Conservation (phyloP, 92 coral and sea anemone species). For the Porites lobata region DNA sequence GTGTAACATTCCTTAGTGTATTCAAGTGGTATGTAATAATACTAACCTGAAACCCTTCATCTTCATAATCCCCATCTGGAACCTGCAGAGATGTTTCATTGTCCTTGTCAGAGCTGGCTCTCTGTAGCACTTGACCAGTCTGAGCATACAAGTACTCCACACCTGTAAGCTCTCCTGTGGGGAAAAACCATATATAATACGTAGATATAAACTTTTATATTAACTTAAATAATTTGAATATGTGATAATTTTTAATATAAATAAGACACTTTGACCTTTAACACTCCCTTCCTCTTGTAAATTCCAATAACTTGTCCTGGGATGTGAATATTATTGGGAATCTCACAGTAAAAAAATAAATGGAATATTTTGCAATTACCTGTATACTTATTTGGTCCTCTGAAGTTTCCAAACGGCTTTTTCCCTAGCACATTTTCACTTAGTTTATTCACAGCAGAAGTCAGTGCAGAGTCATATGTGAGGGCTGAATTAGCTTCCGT, state of each 20-base stretch:
- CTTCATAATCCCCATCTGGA: constrained; percentile 1
- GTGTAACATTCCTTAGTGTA: constrained; percentile 19
- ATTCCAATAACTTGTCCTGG: too few relatives aligned
- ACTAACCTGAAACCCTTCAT: constrained; percentile 19
- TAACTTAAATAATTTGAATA: too few relatives aligned
- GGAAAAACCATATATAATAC: neutral
- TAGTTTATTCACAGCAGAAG: constrained; percentile 26
- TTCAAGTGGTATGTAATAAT: neutral
- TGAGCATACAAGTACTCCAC: constrained; percentile 42
- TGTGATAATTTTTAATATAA: too few relatives aligned
- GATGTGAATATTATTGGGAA: too few relatives aligned
- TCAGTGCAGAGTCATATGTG: neutral
- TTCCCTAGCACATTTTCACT: constrained; percentile 35
- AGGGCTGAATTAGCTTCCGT: neutral
- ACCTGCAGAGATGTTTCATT: neutral
- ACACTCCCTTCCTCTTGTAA: too few relatives aligned
- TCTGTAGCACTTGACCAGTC: constrained; percentile 14
- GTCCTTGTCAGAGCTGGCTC: neutral
- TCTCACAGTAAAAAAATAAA: too few relatives aligned
- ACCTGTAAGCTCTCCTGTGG: constrained; percentile 51
- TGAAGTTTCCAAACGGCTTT: neutral
- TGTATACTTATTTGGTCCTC: constrained; percentile 52
- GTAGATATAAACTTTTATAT: neutral
- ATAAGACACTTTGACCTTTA: too few relatives aligned
- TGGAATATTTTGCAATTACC: neutral